phyloP scores from a whole-genome alignment of 2,797 vertebrate species.

The Eulemur coronatus region DNA sequence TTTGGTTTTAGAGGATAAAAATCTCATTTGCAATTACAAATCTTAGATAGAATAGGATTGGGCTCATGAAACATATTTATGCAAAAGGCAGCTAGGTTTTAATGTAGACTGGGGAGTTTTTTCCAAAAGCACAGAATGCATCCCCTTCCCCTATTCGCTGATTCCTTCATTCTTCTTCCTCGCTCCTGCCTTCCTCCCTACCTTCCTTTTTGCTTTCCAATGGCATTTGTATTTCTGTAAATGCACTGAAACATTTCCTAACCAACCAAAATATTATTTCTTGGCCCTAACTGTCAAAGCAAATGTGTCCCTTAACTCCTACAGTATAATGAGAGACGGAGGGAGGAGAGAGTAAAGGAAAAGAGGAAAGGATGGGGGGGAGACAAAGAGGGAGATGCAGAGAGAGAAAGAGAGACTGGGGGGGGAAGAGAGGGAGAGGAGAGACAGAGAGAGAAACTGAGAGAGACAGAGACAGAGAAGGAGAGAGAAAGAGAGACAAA shows the following conservation, averaged over 20 bases:
- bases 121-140: neutral
- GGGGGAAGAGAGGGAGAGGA: neutral
- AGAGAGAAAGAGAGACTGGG: neutral
- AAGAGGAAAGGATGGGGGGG: neutral
- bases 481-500: too few relatives aligned
- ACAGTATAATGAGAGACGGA: neutral
- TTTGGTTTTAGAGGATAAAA: neutral
- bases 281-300: neutral
- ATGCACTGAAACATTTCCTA: neutral
- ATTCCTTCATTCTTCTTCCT: neutral
- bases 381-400: neutral
- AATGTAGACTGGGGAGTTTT: neutral
- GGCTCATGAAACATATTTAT: neutral
- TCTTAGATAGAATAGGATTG: neutral
- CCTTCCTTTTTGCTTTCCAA: neutral
- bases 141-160: neutral
- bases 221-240: neutral
- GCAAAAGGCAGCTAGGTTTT: neutral
- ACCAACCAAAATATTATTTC: neutral
- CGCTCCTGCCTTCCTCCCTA: neutral
- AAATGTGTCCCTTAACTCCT: neutral
- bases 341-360: neutral
- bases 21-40: constrained; percentile 6
- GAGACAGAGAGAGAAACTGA: too few relatives aligned
- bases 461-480: too few relatives aligned